phyloP scores from a whole-genome alignment of 2,797 vertebrate genomes.

The Anas capensis region DNA sequence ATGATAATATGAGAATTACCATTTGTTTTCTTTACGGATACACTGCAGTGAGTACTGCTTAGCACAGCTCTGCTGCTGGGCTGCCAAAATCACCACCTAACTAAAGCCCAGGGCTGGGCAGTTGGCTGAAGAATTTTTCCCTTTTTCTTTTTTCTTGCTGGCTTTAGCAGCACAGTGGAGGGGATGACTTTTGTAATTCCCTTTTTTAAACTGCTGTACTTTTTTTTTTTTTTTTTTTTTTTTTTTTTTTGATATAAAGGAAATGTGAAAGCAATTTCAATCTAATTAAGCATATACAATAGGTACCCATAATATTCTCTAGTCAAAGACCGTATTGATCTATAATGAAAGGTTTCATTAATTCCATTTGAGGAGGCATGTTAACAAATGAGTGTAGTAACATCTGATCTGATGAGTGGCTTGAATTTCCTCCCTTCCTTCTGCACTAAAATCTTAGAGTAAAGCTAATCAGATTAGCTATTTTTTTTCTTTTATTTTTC shows the following conservation, averaged over 20 bases:
- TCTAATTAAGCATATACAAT: slow-evolving; percentile 44
- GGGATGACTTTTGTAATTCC: slow-evolving; percentile 21
- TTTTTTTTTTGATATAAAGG: slow-evolving; percentile 30
- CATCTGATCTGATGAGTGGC: slow-evolving; percentile 29
- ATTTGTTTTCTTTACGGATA: not conserved
- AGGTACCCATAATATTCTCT: slow-evolving; percentile 19
- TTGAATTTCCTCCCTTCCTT: not conserved
- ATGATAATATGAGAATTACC: not conserved
- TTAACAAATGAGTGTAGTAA: slow-evolving; percentile 29
- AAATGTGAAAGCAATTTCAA: slow-evolving; percentile 25
- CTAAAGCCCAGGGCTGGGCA: not conserved
- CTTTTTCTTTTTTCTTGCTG: not conserved
- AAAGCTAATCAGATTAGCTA: slow-evolving; percentile 12
- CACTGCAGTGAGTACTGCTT: not conserved
- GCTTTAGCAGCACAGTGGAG: not conserved
- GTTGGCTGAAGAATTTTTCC: not conserved
- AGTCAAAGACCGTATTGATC: slow-evolving; percentile 53
- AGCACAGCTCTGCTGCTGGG: not conserved
- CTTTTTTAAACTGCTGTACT: slow-evolving; percentile 42
- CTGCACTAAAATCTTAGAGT: slow-evolving; percentile 30
- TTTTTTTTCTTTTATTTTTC: slow-evolving; percentile 24
- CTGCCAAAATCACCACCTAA: not conserved
- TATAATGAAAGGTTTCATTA: slow-evolving; percentile 55
- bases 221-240: too few species aligned
- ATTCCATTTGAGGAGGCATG: slow-evolving; percentile 30